A percentile compares a stretch with the other conserved stretches of the same genome.
Conservation (phyloP, 2,888 invertebrate species). For the Alentia gelatinosa region DNA sequence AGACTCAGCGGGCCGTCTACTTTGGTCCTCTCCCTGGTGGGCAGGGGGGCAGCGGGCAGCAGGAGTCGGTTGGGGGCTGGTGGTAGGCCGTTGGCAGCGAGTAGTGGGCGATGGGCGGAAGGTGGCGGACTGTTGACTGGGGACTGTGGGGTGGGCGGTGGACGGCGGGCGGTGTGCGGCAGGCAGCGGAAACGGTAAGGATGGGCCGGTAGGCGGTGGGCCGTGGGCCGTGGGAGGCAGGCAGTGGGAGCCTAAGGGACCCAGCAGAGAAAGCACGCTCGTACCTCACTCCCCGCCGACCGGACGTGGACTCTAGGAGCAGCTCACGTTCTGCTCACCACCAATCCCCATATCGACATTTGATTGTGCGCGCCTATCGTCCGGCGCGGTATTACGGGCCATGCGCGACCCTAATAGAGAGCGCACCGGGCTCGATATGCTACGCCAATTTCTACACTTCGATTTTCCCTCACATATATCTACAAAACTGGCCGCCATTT, state of each 20-base stretch:
- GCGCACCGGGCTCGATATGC: neutral
- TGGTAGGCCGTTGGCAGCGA: too few relatives aligned
- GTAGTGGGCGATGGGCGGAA: too few relatives aligned
- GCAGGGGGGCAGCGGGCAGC: too few relatives aligned
- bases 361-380: slow-evolving; percentile 40
- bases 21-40: neutral
- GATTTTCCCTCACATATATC: slow-evolving; percentile 19
- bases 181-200: too few relatives aligned
- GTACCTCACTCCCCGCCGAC: neutral
- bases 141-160: too few relatives aligned
- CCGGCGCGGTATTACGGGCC: neutral
- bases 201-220: too few relatives aligned
- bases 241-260: too few relatives aligned
- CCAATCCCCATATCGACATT: slow-evolving; percentile 41
- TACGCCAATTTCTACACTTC: slow-evolving; percentile 33
- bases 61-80: too few relatives aligned
- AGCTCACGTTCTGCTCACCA: slow-evolving; percentile 24
- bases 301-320: neutral
- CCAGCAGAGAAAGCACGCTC: neutral
- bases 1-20: neutral
- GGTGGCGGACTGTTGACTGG: too few relatives aligned
- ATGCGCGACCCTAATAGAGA: neutral
- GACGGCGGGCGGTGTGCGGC: too few relatives aligned
- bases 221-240: too few relatives aligned
- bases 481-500: neutral